Evolutionary conservation across 1,140 invertebrate species (phyloP).

Genomic region (Nautilus pompilius): DNA sequence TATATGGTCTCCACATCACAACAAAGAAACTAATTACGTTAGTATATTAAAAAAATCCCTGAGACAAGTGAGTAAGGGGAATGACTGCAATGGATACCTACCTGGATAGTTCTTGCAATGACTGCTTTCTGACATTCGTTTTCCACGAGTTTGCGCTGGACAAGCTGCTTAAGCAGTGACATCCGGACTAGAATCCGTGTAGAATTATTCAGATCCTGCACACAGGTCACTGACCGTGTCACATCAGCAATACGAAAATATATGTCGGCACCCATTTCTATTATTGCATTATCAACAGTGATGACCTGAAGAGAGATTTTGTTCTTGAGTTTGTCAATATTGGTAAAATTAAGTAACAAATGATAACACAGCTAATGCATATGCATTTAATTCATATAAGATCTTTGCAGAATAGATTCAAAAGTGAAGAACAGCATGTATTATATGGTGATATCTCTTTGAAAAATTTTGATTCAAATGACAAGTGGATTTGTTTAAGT

Average conservation of each 20-base stretch:
- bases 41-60: background rate
- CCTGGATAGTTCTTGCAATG: slow-evolving; percentile 28
- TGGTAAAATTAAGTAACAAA: too few relatives aligned
- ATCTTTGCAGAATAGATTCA: too few relatives aligned
- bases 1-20: background rate
- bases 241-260: slow-evolving; percentile 33
- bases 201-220: slow-evolving; percentile 42
- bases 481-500: too few relatives aligned
- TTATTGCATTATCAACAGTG: slow-evolving; percentile 35
- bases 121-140: slow-evolving; percentile 31
- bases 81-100: slow-evolving; percentile 11
- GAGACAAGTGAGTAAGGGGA: background rate
- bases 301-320: slow-evolving; percentile 35
- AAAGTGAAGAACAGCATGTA: too few relatives aligned
- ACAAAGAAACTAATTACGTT: background rate
- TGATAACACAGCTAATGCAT: too few relatives aligned
- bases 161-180: slow-evolving; percentile 33
- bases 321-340: too few relatives aligned
- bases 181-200: slow-evolving; percentile 36
- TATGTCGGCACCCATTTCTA: slow-evolving; percentile 49
- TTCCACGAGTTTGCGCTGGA: slow-evolving; percentile 24
- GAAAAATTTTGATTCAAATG: too few relatives aligned
- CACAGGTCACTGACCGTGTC: slow-evolving; percentile 32
- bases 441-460: too few relatives aligned
- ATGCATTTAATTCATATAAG: too few relatives aligned